Conservation (phyloP, 2,888 invertebrate genomes). For the Hermaeophaga mercurialis region DNA sequence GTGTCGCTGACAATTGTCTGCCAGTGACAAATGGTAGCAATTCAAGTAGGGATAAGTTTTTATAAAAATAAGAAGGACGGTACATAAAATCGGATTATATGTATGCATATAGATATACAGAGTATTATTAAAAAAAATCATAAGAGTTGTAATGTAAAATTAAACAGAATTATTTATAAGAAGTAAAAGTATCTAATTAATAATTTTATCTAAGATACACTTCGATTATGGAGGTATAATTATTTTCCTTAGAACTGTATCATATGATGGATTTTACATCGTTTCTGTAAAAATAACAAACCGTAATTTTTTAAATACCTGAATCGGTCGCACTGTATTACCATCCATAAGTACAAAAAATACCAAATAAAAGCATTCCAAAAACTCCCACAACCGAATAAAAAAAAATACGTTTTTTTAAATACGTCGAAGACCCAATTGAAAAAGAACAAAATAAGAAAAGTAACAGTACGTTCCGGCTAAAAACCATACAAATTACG, state of each 20-base stretch:
- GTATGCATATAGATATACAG: not conserved
- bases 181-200: too few relatives aligned
- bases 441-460: constrained; percentile 7
- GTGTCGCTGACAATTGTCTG: constrained; percentile 17
- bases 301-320: too few relatives aligned
- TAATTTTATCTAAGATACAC: too few relatives aligned
- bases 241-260: too few relatives aligned
- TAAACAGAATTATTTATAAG: too few relatives aligned
- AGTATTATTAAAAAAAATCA: too few relatives aligned
- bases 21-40: constrained; percentile 9
- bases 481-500: constrained; percentile 44
- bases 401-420: constrained; percentile 1
- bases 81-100: constrained; percentile 6
- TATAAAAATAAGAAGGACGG: constrained; percentile 9
- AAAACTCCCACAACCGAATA: constrained; percentile 8
- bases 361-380: not conserved
- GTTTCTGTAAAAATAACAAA: too few relatives aligned
- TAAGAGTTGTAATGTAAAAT: too few relatives aligned
- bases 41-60: constrained; percentile 17
- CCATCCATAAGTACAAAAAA: too few relatives aligned
- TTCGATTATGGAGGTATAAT: too few relatives aligned
- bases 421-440: not conserved
- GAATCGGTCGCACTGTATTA: too few relatives aligned
- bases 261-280: too few relatives aligned
- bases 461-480: constrained; percentile 44